A percentile compares a stretch with the other conserved stretches of the same genome.
Conservation (phyloP, 64 coral and sea anemone genomes). For the Actinia tenebrosa region DNA sequence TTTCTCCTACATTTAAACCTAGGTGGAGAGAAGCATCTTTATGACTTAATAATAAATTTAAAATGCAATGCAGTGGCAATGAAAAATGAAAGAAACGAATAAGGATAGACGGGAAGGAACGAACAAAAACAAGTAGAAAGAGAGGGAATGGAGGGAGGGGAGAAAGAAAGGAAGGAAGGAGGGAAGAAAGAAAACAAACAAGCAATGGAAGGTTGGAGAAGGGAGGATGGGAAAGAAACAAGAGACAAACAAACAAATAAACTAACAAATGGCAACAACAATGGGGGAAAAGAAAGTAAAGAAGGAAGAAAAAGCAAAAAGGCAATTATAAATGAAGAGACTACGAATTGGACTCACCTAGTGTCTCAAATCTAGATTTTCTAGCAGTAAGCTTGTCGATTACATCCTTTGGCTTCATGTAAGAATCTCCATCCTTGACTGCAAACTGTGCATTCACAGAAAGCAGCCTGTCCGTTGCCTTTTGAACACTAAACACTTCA, state of each 20-base stretch:
- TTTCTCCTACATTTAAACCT: slow-evolving; percentile 62
- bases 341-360: slow-evolving; percentile 24
- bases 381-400: slow-evolving; percentile 12
- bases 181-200: too few relatives aligned
- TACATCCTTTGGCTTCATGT: slow-evolving; percentile 28
- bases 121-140: too few relatives aligned
- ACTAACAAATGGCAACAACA: not conserved
- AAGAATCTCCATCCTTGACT: slow-evolving; percentile 18
- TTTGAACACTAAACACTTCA: slow-evolving; percentile 84
- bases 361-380: not conserved
- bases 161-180: too few relatives aligned
- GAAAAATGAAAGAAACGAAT: not conserved
- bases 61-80: not conserved
- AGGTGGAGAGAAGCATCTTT: not conserved
- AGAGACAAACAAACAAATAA: not conserved
- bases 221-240: not conserved
- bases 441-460: slow-evolving; percentile 25
- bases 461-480: slow-evolving; percentile 22
- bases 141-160: too few relatives aligned
- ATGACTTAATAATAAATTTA: not conserved
- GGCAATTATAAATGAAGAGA: not conserved
- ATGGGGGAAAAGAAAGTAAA: not conserved
- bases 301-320: not conserved
- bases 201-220: too few relatives aligned
- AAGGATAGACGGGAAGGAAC: too few relatives aligned